Evolutionary conservation across 2,113 vertebrate species (phyloP).

Genomic region (Andinoacara biseriatus): DNA sequence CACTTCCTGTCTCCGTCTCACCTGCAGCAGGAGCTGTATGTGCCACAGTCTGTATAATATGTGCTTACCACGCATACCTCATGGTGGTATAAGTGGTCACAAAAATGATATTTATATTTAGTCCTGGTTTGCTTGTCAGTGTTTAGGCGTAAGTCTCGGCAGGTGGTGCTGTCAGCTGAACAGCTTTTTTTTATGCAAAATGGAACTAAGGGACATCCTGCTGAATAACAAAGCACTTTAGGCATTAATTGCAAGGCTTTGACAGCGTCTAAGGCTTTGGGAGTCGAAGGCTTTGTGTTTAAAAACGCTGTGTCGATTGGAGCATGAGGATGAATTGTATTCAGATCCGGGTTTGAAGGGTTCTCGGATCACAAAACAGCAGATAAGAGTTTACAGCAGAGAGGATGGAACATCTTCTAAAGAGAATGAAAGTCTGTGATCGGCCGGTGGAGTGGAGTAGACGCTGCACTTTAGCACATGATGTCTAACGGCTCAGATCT

Average conservation of each 20-base stretch:
- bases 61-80: neutral
- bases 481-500: neutral
- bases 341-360: neutral
- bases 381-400: neutral
- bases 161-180: neutral
- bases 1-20: neutral
- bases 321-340: neutral
- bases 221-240: neutral
- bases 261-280: neutral
- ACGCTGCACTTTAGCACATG: neutral
- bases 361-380: neutral
- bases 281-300: neutral
- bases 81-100: neutral
- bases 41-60: neutral
- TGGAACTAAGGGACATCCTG: neutral
- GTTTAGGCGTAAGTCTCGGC: neutral
- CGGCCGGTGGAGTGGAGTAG: too few species aligned
- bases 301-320: neutral
- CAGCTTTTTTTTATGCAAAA: conserved; percentile 8
- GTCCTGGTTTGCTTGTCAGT: neutral
- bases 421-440: neutral
- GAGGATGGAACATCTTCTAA: neutral
- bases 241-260: neutral
- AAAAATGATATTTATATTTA: neutral
- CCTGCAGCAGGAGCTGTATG: neutral